Base-by-base conservation (phyloP, 2,113 vertebrate species). In the Pampusana beccarii region DNA sequence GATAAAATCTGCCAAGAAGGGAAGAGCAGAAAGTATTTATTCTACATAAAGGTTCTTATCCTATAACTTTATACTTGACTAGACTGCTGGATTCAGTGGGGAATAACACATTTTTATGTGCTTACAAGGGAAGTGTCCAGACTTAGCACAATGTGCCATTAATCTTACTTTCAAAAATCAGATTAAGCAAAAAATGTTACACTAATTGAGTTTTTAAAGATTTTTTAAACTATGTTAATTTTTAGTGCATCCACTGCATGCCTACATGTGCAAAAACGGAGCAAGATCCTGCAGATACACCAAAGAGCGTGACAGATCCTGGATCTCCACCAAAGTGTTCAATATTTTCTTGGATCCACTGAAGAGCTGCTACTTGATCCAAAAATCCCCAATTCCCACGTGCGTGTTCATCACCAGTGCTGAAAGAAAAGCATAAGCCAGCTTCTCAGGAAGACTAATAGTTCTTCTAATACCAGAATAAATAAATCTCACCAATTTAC, bases 301-400 rank as follows among this genome's bases (percentile, higher is more conserved):
- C 99, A 87, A 99, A 99, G 96, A 99, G 97, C 4, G 99, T 99
- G 36, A 99, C 99, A 51, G 95, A 98, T 74, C 94, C 92, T 42
- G 98, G 98, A 91, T 99, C 93, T 50, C 99, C 99, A 90, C 99
- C 98, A 50, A 99, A 99, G 93, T 91, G 98, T 82, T 98, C 98
- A 54, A 99, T 98, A 75, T 99, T 98, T 93, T 98, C 96, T 88
- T 98, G 98, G 58, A 98, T 90, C 98, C 98, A 99, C 16, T 1
- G 97, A 70, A 99, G 98, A 10, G 99, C 98, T 23, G 99, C 97
- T 5, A 99, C 72, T 88, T 99, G 99, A 91, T 99, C 99, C 91
- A 99, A 61, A 66, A 98, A 95, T 0, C 98, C 99, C 95, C 97
- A 98, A 97, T 99, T 99, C 9, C 99, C 99, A 1, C 16, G 80